phyloP scores from a whole-genome alignment of 2,797 vertebrate genomes.

The Propithecus perrieri region DNA sequence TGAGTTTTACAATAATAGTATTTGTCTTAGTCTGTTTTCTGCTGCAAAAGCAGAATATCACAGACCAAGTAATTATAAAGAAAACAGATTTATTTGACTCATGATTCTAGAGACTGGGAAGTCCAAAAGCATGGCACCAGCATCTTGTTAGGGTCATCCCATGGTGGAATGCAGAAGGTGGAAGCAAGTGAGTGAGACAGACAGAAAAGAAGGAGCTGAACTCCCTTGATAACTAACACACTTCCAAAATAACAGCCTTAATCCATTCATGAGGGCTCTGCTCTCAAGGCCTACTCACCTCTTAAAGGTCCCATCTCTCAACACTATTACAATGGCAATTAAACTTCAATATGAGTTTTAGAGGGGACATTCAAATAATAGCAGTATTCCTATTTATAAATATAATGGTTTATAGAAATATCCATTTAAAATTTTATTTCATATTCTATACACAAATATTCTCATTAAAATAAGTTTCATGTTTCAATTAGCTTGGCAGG shows the following conservation, averaged over 20 bases:
- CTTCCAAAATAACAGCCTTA: not conserved
- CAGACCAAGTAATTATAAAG: not conserved
- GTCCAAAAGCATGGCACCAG: not conserved
- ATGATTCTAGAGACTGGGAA: not conserved
- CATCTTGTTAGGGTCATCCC: not conserved
- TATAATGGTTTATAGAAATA: not conserved
- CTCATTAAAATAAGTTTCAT: not conserved
- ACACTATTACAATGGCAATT: not conserved
- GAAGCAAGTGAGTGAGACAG: not conserved
- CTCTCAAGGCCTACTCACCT: not conserved
- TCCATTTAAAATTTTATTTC: not conserved
- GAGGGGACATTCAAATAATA: not conserved
- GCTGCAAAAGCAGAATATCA: not conserved
- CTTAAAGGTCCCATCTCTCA: not conserved
- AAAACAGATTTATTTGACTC: not conserved
- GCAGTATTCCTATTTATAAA: conserved; percentile 7
- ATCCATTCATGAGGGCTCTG: not conserved
- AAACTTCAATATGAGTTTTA: not conserved
- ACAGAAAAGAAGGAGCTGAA: not conserved
- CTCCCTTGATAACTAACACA: not conserved
- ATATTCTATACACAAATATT: not conserved
- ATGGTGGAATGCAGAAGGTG: not conserved
- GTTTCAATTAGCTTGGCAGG: not conserved
- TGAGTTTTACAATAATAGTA: not conserved
- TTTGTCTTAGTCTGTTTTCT: not conserved